Conservation (phyloP, 2,888 invertebrate genomes). For the Nemoura dubitans region DNA sequence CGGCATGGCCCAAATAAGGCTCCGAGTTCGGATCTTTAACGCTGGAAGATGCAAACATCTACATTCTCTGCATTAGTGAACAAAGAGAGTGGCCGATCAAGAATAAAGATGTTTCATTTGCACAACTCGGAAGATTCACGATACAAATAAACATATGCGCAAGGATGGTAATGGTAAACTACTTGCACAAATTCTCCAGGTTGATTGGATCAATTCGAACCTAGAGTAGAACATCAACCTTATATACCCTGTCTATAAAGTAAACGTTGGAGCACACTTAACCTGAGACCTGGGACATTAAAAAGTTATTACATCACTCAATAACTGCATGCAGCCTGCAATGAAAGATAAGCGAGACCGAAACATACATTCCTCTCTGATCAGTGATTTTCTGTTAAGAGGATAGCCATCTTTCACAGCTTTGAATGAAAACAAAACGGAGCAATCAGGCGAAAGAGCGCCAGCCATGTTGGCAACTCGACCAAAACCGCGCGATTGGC, state of each 20-base stretch:
- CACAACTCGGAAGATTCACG: neutral
- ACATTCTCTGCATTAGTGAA: conserved; percentile 8
- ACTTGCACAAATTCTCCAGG: neutral
- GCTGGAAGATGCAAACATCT: neutral
- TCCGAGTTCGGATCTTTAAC: neutral
- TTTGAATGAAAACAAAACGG: no score
- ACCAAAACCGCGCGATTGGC: neutral
- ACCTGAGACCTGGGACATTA: no score
- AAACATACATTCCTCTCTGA: no score
- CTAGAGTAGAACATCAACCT: neutral
- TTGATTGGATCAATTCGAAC: neutral
- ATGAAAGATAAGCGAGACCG: no score
- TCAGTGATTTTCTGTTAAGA: no score
- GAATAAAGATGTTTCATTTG: neutral
- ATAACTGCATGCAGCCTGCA: no score
- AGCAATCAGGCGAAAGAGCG: no score
- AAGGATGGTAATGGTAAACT: neutral
- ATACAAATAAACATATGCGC: neutral
- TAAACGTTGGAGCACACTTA: no score
- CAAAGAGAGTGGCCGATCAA: conserved; percentile 7
- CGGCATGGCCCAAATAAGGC: conserved; percentile 15
- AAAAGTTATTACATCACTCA: no score
- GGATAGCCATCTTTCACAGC: no score
- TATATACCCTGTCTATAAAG: no score
- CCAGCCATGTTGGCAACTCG: neutral